Evolutionary conservation across 1,140 invertebrate genomes (phyloP), one percentile per base, ranked within the genome.

Genomic region (Laupala kohalensis): DNA sequence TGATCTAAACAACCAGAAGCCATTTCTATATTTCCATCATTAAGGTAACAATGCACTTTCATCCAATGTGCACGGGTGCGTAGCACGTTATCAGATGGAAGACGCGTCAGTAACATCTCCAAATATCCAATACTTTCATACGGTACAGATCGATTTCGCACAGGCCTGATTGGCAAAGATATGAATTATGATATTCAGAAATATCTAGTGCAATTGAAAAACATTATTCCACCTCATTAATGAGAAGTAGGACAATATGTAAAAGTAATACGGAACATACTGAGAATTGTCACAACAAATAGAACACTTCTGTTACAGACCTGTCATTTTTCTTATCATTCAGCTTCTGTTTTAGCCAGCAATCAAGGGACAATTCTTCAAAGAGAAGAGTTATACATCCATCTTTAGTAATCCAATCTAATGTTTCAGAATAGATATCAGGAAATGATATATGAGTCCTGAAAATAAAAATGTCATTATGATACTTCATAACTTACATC

Each of bases 361-460:
- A 80, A 78, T 87, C 85, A 0, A 87, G 80, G 71, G 80, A 78
- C 64, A 90, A 79, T 81, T 90, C 90, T 71, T 86, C 86, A 76
- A 83, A 87, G 15, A 90, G 77, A 25, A 90, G 78, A 73, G 87
- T 88, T 75, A 84, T 84, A 75, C 83, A 79, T 15, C 83, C 82
- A 78, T 87, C 88, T 69, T 84, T 80, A 68, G 84, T 78, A 5
- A 88, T 75, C 64, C 85, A 80, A 65, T 82, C 77, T 73, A 81
- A 79, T 74, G 84, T 80, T 29, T 83, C 79, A 69, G 81, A 78
- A 70, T 79, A 78, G 4, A 81, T 75, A 6, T 84, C 79, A 28
- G 86, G 86, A 65, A 63, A 53, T 19, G 12, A n/a, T 26, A 71
- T 63, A 65, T 62, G 28, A 23, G 64, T 25, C 63, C 70, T 71